These are phyloP conservation scores for Cherax destructor DNA, from an alignment of 1,140 invertebrate species.

Conservation along the genomic window DNA sequence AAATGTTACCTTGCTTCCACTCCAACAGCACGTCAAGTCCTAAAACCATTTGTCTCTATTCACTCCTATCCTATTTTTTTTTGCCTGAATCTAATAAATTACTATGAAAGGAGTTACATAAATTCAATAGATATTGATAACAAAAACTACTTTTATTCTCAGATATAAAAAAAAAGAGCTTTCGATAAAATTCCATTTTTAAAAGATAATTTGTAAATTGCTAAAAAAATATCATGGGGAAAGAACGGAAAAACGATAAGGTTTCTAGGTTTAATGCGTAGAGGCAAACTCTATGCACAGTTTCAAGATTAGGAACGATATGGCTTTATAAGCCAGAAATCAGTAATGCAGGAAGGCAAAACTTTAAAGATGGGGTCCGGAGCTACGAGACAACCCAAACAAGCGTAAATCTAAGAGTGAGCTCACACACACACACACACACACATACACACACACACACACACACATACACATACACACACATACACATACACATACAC, in stretches of 20 bases:
- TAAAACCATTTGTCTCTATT: too few relatives aligned
- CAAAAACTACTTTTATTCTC: too few relatives aligned
- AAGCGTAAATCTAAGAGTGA: neutral
- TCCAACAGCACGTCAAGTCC: too few relatives aligned
- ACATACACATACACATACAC: slow-evolving; percentile 17
- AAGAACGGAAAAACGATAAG: neutral
- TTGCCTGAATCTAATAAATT: too few relatives aligned
- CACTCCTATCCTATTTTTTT: too few relatives aligned
- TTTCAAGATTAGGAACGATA: neutral
- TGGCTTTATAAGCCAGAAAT: neutral
- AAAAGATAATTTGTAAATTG: too few relatives aligned
- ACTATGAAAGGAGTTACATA: too few relatives aligned
- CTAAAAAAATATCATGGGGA: too few relatives aligned
- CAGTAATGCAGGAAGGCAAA: neutral
- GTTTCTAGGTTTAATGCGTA: neutral
- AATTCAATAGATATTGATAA: too few relatives aligned
- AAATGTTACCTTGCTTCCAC: too few relatives aligned
- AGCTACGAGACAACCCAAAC: neutral
- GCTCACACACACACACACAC: slow-evolving; percentile 14
- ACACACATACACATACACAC: slow-evolving; percentile 31
- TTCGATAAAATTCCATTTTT: too few relatives aligned
- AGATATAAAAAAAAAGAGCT: too few relatives aligned
- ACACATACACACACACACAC: slow-evolving; percentile 2
- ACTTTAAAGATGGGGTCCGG: neutral
- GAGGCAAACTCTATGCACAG: neutral